Conservation (phyloP, 2,888 invertebrate species). For the Epistrophe eligans region DNA sequence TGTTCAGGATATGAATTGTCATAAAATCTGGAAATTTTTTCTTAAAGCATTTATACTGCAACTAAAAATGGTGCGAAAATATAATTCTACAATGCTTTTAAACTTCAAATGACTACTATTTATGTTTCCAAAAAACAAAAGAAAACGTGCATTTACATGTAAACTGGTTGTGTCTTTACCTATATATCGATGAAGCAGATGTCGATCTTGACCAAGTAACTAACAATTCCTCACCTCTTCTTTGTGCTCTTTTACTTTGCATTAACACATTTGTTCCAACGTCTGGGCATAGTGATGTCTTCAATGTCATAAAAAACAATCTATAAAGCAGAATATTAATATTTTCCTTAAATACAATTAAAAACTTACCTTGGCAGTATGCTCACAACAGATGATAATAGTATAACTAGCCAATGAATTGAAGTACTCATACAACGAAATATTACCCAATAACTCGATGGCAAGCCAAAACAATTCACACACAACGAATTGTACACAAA, state of each 20-base stretch:
- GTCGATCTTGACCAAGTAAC: conserved; percentile 87
- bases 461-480: conserved; percentile 91
- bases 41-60: conserved; percentile 5
- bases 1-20: background rate
- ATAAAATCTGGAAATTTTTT: background rate
- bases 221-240: conserved; percentile 87
- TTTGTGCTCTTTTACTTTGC: conserved; percentile 85
- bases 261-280: conserved; percentile 89
- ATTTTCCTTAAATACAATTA: background rate
- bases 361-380: conserved; percentile 90
- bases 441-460: conserved; percentile 95
- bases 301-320: conserved; percentile 88
- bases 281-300: conserved; percentile 89
- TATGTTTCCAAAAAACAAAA: background rate
- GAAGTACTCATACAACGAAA: conserved; percentile 89
- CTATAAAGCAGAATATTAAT: conserved; percentile 84
- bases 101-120: conserved; percentile 20
- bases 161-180: conserved; percentile 83
- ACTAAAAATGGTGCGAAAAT: conserved; percentile 6
- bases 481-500: conserved; percentile 93
- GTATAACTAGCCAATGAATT: conserved; percentile 92
- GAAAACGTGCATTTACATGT: conserved; percentile 49
- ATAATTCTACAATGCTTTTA: conserved; percentile 34
- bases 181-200: conserved; percentile 86
- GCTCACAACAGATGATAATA: conserved; percentile 91